Evolutionary conservation across 2,888 invertebrate genomes (phyloP), one percentile per base, ranked within the genome.

Genomic region (Corbicula japonica): DNA sequence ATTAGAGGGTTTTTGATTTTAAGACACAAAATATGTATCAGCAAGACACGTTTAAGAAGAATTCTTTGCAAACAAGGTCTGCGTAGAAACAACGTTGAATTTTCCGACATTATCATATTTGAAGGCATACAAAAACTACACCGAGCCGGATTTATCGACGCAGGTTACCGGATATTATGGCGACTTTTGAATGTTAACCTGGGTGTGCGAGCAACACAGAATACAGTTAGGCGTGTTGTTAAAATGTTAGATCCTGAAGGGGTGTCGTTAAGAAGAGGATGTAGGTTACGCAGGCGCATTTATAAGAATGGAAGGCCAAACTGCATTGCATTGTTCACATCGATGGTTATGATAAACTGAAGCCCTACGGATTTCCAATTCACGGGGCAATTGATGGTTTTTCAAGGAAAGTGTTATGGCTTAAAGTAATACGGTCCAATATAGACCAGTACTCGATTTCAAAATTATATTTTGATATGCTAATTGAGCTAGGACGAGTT

Each of bases 361-460:
- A 60, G 21, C 60, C 60, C 21, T 60, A 60, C 35, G 60, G 60
- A 2, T 60, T 60, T 38, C 21, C 35, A 35, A 60, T 60, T 15
- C 60, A 60, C 15, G 60, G 60, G n/a, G 60, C 60, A n/a, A 60
- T 60, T 2, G 60, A 60, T 21, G 38, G 60, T n/a, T 60, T 60
- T 35, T 35, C 38, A 10, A n/a, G 60, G n/a, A 60, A 60, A n/a
- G 5, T 60, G 5, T 15, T 60, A 15, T 60, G 38, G 60, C 60
- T 60, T 34, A 60, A 60, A 4, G 60, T 60, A 2, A 2, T 60
- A n/a, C 34, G 60, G 15, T 60, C 60, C 3, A 60, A 60, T 21
- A 60, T n/a, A n/a, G 35, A 34, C 21, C 60, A 34, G 21, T 60
- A 60, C 10, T n/a, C 6, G 12, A 23, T 60, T 21, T 60, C 60